Conservation (phyloP, 1,140 invertebrate species). For the Procambarus virginalis region DNA sequence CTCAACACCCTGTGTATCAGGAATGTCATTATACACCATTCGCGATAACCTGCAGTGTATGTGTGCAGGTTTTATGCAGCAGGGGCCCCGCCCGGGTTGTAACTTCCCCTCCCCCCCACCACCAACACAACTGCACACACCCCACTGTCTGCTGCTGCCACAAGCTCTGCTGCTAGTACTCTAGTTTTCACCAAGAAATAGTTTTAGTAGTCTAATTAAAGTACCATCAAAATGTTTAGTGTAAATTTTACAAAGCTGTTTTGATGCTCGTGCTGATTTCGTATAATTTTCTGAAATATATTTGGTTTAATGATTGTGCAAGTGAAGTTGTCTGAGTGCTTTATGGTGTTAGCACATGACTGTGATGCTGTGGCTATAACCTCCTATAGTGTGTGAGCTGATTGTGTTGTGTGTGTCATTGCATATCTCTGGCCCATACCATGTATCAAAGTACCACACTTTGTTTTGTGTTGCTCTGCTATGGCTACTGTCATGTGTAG, state of each 20-base stretch:
- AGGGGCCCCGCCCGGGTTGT: constrained; percentile 40
- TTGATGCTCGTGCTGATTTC: constrained; percentile 29
- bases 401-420: constrained; percentile 29
- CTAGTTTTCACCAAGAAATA: constrained; percentile 44
- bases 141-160: constrained; percentile 62
- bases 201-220: constrained; percentile 33
- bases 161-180: constrained; percentile 62
- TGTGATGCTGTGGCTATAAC: constrained; percentile 46
- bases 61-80: constrained; percentile 45
- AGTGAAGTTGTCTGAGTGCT: constrained; percentile 57
- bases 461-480: constrained; percentile 20
- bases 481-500: constrained; percentile 29
- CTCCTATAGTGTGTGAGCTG: constrained; percentile 39
- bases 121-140: constrained; percentile 41
- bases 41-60: constrained; percentile 21
- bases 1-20: constrained; percentile 41
- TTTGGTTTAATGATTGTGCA: constrained; percentile 30
- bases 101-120: background rate
- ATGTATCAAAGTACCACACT: constrained; percentile 14
- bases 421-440: constrained; percentile 23
- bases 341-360: constrained; percentile 36
- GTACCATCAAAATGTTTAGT: constrained; percentile 20
- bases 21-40: constrained; percentile 46
- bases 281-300: constrained; percentile 38
- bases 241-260: constrained; percentile 16